Conservation (phyloP, 35 echinoderm and acorn worm species). For the Chiridota heheva region DNA sequence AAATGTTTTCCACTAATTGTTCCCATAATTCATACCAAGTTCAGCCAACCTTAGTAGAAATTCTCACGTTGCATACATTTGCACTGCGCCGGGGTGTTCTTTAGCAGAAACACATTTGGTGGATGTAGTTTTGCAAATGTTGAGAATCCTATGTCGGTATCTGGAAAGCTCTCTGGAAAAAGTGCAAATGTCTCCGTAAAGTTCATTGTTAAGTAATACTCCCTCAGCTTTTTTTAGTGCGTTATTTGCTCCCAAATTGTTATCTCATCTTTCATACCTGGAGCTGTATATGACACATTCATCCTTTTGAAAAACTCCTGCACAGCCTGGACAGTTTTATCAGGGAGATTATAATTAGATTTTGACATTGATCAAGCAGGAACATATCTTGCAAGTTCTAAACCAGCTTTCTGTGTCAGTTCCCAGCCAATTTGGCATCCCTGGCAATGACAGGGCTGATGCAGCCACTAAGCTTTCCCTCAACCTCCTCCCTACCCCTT, state of each 20-base stretch:
- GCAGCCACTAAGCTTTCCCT: too few species aligned
- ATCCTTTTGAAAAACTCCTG: not conserved
- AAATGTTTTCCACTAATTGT: constrained; percentile 4
- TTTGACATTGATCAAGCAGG: too few species aligned
- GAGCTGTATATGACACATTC: constrained; percentile 15
- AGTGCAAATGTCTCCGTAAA: not conserved
- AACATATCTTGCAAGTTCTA: too few species aligned
- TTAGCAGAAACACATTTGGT: not conserved
- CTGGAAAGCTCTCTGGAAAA: not conserved
- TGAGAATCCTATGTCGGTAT: not conserved
- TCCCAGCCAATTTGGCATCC: too few species aligned
- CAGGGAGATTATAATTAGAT: not conserved
- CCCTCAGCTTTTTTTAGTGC: not conserved
- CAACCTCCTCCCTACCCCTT: too few species aligned
- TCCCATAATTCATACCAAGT: constrained; percentile 13
- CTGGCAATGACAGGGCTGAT: too few species aligned
- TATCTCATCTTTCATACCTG: constrained; percentile 28
- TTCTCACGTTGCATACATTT: too few species aligned
- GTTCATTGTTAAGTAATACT: constrained; percentile 11
- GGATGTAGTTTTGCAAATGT: constrained; percentile 10
- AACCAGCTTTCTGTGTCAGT: too few species aligned
- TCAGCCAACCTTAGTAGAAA: constrained; percentile 10
- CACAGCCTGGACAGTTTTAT: not conserved
- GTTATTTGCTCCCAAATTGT: constrained; percentile 19
- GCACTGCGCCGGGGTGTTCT: constrained; percentile 3